Evolutionary conservation across 2,888 invertebrate species (phyloP).

Genomic region (Metallyticus violacea): DNA sequence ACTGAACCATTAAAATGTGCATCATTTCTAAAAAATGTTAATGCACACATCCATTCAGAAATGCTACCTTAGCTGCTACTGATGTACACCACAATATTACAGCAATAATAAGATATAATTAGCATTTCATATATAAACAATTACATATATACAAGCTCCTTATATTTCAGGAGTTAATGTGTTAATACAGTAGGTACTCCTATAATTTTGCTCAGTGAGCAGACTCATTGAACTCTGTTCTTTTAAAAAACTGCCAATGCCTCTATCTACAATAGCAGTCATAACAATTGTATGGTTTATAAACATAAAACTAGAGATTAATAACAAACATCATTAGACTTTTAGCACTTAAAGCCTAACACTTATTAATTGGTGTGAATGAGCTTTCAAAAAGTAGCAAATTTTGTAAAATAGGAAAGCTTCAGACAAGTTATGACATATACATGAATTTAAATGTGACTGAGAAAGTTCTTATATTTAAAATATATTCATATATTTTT

Average conservation of each 20-base stretch:
- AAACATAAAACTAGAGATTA: neutral
- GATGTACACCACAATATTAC: neutral
- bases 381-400: neutral
- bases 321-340: neutral
- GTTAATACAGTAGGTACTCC: neutral
- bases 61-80: neutral
- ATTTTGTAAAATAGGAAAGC: neutral
- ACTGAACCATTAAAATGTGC: neutral
- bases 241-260: neutral
- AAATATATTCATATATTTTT: neutral
- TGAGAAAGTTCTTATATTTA: neutral
- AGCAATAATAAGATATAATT: neutral
- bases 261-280: neutral
- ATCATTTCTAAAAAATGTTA: neutral
- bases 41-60: neutral
- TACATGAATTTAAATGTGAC: neutral
- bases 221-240: neutral
- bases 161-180: neutral
- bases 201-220: neutral
- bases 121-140: neutral
- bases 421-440: neutral
- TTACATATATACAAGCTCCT: neutral
- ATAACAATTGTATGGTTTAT: neutral
- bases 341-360: neutral
- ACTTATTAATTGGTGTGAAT: neutral